phyloP scores from a whole-genome alignment of 2,888 invertebrate genomes.

The Cosmia trapezina region DNA sequence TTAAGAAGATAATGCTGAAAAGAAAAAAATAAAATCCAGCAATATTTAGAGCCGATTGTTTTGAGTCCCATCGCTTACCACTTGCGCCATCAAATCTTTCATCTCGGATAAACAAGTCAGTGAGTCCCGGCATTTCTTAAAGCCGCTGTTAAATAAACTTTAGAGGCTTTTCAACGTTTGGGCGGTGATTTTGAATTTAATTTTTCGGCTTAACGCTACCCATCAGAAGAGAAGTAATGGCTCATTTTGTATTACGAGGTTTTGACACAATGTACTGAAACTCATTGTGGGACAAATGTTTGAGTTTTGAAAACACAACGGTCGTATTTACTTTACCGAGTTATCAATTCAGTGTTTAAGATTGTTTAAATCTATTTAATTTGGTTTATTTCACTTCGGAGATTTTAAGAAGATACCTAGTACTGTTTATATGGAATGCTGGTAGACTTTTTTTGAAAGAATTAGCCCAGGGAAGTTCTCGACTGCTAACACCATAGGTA shows the following conservation, averaged over 20 bases:
- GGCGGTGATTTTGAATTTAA: constrained; percentile 74
- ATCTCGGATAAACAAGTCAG: constrained; percentile 77
- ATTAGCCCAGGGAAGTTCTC: too few relatives aligned
- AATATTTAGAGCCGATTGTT: constrained; percentile 29
- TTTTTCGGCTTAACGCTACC: constrained; percentile 70
- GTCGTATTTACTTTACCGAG: constrained; percentile 17
- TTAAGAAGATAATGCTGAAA: not conserved
- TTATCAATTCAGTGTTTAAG: not conserved
- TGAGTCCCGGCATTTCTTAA: constrained; percentile 68
- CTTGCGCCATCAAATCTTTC: constrained; percentile 69
- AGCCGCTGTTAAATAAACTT: constrained; percentile 78
- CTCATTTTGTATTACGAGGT: constrained; percentile 59
- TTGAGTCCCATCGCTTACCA: constrained; percentile 56
- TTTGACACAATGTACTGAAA: constrained; percentile 49
- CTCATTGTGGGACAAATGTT: constrained; percentile 36
- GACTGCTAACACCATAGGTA: too few relatives aligned
- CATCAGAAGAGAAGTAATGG: constrained; percentile 60
- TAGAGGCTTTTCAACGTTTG: constrained; percentile 70
- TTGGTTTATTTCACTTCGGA: not conserved
- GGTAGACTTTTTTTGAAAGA: too few relatives aligned
- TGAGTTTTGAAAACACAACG: constrained; percentile 8
- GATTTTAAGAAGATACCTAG: not conserved
- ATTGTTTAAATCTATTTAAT: constrained; percentile 5
- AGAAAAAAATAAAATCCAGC: not conserved
- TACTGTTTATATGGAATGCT: too few relatives aligned